A percentile compares a stretch with the other conserved stretches of the same genome.
These are phyloP conservation scores for Oryctes rhinoceros DNA, from an alignment of 1,140 invertebrate species.

Conservation along the genomic window DNA sequence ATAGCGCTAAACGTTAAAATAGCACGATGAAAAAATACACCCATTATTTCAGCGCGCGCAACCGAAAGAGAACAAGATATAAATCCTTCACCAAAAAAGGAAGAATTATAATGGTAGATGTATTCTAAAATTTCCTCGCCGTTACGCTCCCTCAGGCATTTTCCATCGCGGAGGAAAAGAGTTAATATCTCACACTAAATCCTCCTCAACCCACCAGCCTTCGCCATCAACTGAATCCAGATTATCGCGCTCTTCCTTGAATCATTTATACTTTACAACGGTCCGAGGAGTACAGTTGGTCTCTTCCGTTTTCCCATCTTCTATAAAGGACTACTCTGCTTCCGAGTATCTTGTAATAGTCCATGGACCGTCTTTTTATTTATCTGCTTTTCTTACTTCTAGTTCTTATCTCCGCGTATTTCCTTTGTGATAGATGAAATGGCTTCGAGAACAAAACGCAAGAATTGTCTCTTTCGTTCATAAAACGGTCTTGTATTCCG, in stretches of 20 bases:
- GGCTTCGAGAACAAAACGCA: slow-evolving; percentile 25
- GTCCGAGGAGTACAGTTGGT: slow-evolving; percentile 3
- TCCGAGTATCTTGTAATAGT: not conserved
- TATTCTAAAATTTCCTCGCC: slow-evolving; percentile 8
- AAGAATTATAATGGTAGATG: slow-evolving; percentile 4
- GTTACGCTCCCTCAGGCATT: not conserved
- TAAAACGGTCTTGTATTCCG: not conserved
- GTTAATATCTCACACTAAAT: slow-evolving; percentile 25
- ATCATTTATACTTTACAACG: slow-evolving; percentile 32
- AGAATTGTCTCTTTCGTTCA: slow-evolving; percentile 13
- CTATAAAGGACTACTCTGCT: not conserved
- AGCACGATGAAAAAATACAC: too few species aligned
- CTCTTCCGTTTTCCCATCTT: not conserved
- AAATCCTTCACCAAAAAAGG: not conserved
- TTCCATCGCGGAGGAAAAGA: not conserved
- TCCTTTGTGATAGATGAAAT: slow-evolving; percentile 15
- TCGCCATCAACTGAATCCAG: slow-evolving; percentile 21
- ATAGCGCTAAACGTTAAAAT: too few species aligned
- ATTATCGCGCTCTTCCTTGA: slow-evolving; percentile 28
- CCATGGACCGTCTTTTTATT: not conserved
- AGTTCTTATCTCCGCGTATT: not conserved
- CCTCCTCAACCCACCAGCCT: not conserved
- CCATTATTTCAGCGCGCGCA: too few species aligned
- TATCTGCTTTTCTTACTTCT: slow-evolving; percentile 24
- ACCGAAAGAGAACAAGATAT: too few species aligned